phyloP scores from a whole-genome alignment of 1,140 invertebrate species.

The Arion vulgaris region DNA sequence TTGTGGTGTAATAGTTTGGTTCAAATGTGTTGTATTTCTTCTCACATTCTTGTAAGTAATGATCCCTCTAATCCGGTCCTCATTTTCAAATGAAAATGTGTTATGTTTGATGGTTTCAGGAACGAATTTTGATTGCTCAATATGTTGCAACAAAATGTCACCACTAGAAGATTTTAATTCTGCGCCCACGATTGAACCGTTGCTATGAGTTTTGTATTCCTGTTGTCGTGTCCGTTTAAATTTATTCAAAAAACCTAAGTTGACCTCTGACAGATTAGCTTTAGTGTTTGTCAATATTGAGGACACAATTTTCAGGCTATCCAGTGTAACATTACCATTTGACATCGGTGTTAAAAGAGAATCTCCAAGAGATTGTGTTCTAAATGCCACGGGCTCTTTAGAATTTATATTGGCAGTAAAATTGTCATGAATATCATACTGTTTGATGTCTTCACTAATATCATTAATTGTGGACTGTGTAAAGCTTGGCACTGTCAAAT shows the following conservation, averaged over 20 bases:
- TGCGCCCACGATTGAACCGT: too few species aligned
- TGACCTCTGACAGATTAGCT: not conserved
- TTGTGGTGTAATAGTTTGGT: too few species aligned
- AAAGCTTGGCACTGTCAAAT: not conserved
- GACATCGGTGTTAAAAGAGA: not conserved
- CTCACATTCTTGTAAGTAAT: not conserved
- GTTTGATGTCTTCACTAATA: not conserved
- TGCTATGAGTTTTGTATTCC: not conserved
- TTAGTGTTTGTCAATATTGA: not conserved
- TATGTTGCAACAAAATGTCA: not conserved
- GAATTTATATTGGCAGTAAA: not conserved
- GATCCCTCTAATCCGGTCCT: not conserved
- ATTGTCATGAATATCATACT: not conserved
- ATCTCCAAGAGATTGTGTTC: not conserved
- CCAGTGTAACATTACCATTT: not conserved
- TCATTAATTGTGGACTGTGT: not conserved
- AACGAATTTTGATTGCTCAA: not conserved
- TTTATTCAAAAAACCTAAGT: not conserved
- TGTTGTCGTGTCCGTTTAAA: not conserved
- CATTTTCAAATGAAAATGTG: not conserved
- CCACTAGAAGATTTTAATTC: not conserved
- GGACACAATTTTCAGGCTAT: not conserved
- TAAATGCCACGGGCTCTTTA: not conserved
- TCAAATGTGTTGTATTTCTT: not conserved
- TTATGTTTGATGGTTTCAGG: not conserved